Conservation (phyloP, 1,140 invertebrate species). For the Cotesia glomerata region DNA sequence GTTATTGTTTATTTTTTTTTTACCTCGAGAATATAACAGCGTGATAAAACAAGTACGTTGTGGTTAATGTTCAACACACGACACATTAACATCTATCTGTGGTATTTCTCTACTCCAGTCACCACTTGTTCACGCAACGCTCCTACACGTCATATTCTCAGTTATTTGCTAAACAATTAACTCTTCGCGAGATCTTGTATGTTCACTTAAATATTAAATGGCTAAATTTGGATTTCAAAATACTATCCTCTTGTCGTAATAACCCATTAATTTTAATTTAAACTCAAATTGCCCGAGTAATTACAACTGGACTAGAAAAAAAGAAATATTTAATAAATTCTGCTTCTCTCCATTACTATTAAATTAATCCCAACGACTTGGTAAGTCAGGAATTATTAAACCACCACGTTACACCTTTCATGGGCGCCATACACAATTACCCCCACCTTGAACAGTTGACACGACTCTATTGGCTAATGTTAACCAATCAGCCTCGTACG, state of each 20-base stretch:
- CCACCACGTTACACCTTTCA: no score
- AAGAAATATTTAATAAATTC: no score
- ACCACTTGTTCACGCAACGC: background rate
- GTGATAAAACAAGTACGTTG: background rate
- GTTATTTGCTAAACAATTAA: slow-evolving; percentile 27
- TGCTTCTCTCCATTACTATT: no score
- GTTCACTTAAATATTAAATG: slow-evolving; percentile 3
- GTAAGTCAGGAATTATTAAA: no score
- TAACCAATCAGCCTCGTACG: no score
- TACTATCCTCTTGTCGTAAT: no score
- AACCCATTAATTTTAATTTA: background rate
- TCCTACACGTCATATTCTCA: background rate
- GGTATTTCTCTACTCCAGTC: background rate
- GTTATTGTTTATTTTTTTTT: background rate
- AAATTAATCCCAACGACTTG: no score
- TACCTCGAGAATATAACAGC: background rate
- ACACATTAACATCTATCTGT: slow-evolving; percentile 21
- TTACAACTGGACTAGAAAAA: no score
- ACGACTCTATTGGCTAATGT: no score
- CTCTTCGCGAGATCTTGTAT: background rate
- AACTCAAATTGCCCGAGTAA: background rate
- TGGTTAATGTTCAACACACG: background rate
- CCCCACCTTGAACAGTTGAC: no score
- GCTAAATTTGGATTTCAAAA: no score
- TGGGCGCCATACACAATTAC: no score